Evolutionary conservation across 2,113 vertebrate genomes (phyloP), one percentile per base, ranked within the genome.

Genomic region (Lichenostomus cassidix): DNA sequence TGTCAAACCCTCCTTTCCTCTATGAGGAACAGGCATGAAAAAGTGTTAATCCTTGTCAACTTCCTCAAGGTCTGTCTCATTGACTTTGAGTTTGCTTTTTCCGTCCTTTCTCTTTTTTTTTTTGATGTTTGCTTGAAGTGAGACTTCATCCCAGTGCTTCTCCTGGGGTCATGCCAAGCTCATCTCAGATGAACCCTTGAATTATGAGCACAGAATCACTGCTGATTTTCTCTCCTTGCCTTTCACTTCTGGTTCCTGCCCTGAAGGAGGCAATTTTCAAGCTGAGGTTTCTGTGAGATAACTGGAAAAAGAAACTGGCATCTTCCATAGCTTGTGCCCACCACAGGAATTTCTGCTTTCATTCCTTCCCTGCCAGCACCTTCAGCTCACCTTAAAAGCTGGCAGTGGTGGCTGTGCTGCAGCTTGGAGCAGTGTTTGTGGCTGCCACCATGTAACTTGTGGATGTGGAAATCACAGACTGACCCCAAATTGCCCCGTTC

Each of bases 401-500:
- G 1, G 7, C 28, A 6, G 5, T 3, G 52, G 22, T 28, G 42
- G 15, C 9, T 70, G 55, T 80, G 68, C 81, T 75, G 81, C 60
- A 21, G 73, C 73, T 84, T 2, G 1, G 37, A 58, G 46, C 0
- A 0, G 12, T 11, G 28, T 55, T 68, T 39, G 71, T 42, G 53
- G 37, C 31, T 29, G 31, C 2, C 3, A 47, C 44, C 1, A 0
- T 58, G 35, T 33, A n/a, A 53, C 25, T 41, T 4, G 0, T 1
- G 5, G n/a, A 3, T 3, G 10, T 1, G 9, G 47, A 58, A 42
- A 39, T 74, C 41, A 27, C 0, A 0, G 39, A 25, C 42, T 0
- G 8, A 37, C 62, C 47, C 80, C 60, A 63, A 56, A 86, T 59
- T 5, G 6, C 7, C 69, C 46, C 0, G 0, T 75, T 85, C 35